Conservation (phyloP, 2,888 invertebrate species). For the Lumbricus terrestris region DNA sequence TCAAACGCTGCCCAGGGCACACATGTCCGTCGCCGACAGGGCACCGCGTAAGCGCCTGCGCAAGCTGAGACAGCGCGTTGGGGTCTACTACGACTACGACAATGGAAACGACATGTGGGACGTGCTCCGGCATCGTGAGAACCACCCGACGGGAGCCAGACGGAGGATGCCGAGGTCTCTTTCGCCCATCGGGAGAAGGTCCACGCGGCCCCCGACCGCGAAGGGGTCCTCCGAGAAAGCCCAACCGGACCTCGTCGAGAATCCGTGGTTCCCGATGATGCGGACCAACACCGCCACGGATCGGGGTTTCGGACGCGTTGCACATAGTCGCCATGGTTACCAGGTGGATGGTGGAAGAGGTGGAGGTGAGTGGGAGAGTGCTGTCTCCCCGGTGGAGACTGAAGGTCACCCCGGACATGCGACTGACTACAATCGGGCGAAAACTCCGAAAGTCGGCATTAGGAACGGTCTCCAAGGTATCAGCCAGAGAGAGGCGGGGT, state of each 20-base stretch:
- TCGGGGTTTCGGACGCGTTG: not conserved
- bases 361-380: not conserved
- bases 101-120: not conserved
- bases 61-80: not conserved
- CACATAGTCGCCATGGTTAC: not conserved
- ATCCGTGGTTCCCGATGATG: not conserved
- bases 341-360: not conserved
- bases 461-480: too few species aligned
- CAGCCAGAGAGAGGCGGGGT: too few species aligned
- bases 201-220: not conserved
- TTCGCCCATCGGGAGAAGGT: not conserved
- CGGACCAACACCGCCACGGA: not conserved
- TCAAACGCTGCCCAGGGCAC: not conserved
- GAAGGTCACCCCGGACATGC: too few species aligned
- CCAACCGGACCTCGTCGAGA: not conserved
- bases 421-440: too few species aligned
- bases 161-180: conserved; percentile 13
- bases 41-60: not conserved
- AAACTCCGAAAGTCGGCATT: too few species aligned
- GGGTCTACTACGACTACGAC: conserved; percentile 10
- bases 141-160: not conserved
- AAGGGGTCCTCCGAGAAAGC: not conserved
- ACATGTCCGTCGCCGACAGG: not conserved
- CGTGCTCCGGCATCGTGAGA: not conserved
- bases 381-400: not conserved